Conservation (phyloP, 1,140 invertebrate genomes). For the Drosophila varians region DNA sequence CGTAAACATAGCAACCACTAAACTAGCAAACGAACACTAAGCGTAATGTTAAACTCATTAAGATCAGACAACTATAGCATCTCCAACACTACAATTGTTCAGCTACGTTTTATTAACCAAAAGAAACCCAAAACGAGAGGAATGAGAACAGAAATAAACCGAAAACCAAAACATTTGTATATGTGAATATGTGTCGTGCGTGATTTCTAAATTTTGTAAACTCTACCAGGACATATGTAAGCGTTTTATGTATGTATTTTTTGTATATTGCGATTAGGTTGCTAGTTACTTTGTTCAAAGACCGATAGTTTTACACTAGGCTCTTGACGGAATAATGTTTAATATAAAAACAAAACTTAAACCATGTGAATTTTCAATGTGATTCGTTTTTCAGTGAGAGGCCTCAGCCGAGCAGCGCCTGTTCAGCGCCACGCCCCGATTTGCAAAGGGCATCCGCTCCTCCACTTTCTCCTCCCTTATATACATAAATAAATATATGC, state of each 20-base stretch:
- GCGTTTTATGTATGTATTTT: conserved; percentile 37
- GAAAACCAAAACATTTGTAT: conserved; percentile 50
- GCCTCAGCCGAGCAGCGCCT: conserved; percentile 1
- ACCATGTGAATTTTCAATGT: conserved; percentile 61
- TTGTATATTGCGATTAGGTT: conserved; percentile 57
- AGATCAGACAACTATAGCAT: conserved; percentile 14
- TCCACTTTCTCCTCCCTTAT: conserved; percentile 9
- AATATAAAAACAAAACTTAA: conserved; percentile 33
- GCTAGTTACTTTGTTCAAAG: conserved; percentile 57
- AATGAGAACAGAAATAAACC: conserved; percentile 43
- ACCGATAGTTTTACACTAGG: conserved; percentile 52
- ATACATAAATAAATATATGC: conserved; percentile 17
- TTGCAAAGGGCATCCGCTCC: conserved; percentile 37
- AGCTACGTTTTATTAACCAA: conserved; percentile 20
- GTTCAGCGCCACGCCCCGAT: conserved; percentile 7
- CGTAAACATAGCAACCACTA: conserved; percentile 50
- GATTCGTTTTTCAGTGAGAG: conserved; percentile 56
- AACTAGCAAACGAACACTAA: conserved; percentile 56
- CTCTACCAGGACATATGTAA: conserved; percentile 38
- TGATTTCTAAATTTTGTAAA: conserved; percentile 72
- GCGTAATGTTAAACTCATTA: conserved; percentile 55
- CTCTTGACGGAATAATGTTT: conserved; percentile 36
- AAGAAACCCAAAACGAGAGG: conserved; percentile 22
- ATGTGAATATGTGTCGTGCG: conserved; percentile 73
- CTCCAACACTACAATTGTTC: conserved; percentile 15